Evolutionary conservation across 2,888 invertebrate genomes (phyloP), one percentile per base, ranked within the genome.

Genomic region (Poecilobothrus nobilitatus): DNA sequence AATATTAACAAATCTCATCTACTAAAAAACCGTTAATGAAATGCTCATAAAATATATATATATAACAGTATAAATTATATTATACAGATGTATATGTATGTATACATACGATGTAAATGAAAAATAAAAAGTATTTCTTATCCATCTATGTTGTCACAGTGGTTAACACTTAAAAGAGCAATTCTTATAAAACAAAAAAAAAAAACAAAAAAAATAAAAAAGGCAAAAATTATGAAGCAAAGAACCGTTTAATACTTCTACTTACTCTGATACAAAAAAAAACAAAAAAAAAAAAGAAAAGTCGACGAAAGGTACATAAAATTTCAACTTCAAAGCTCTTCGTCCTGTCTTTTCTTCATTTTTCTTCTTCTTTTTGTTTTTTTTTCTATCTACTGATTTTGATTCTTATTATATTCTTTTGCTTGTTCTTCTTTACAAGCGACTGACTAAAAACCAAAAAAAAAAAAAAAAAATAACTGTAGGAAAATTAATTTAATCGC

Each of bases 101-200:
- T 41, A 41, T 41, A 41, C 15, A 41, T 27, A 4, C 27, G 2
- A 27, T 27, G 27, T 27, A 27, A 27, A 27, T 27, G 53, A 53
- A 53, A 37, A 53, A 53, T n/a, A 53, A 53, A 12, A 53, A 53
- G 6, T 53, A 37, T 37, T 53, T 53, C n/a, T 12, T 53, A 53
- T 53, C 53, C 53, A 12, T 41, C 41, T 41, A 27, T 53, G 18
- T 53, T 53, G 53, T 53, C 53, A 53, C 53, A 53, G 53, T 53
- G 53, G 53, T 53, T 53, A 53, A 53, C 53, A 53, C 53, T 53
- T 53, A 53, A 53, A 53, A 53, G 53, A 53, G 53, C 53, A 53
- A 53, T 12, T 12, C 41, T 9, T 9, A 12, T 5, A 5, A 41
- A 41, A 41, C 1, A 3, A 41, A 41, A 41, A 41, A 12, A 41